Base-by-base conservation (phyloP, 2,888 invertebrate genomes). In the Pristionchus maxplancki region DNA sequence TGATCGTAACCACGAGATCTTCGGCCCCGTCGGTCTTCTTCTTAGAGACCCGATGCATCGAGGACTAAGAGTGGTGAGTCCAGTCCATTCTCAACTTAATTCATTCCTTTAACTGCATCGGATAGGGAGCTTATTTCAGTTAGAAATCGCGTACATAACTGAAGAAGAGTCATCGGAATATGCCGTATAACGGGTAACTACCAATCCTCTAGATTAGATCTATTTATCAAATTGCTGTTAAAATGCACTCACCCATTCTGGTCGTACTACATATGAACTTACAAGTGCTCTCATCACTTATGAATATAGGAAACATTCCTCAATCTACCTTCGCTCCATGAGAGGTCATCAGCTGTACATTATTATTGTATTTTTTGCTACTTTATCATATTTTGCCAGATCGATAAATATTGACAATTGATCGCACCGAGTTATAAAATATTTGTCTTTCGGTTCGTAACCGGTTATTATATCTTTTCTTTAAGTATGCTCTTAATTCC, bases 31-130 rank as follows among this genome's bases (percentile, higher is more conserved):
- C 9, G 81, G 88, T 58, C 40, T 81, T 44, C 53, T 53, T 40
- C 28, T 88, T 44, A 78, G 28, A 28, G 81, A 88, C 40, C 88
- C 88, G 28, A 88, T 88, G 88, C 81, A 78, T 28, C 8, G 81
- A 81, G 88, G 88, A 58, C 40, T 88, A 15, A 37, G 88, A 78
- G 78, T 88, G 53, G 88, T 88, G 20, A 53, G 87, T 78, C 20
- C 24, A 40, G 20, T 71, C 71, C 5, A 11, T 71, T 71, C 37
- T 3, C 37, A 15, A 81, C 40, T n/a, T 44, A 9, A 9, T 44
- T 48, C 17, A 40, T 50, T 53, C 28, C 50, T 82, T 31, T 83
- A 13, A 74, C 8, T 48, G 24, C 24, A 24, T 13, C 8, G 4
- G 31, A 31, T 8, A 28, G 1, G 34, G 17, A 71, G 2, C 13